Evolutionary conservation across 2,797 vertebrate species (phyloP).

Genomic region (Hoplostethus mediterraneus): DNA sequence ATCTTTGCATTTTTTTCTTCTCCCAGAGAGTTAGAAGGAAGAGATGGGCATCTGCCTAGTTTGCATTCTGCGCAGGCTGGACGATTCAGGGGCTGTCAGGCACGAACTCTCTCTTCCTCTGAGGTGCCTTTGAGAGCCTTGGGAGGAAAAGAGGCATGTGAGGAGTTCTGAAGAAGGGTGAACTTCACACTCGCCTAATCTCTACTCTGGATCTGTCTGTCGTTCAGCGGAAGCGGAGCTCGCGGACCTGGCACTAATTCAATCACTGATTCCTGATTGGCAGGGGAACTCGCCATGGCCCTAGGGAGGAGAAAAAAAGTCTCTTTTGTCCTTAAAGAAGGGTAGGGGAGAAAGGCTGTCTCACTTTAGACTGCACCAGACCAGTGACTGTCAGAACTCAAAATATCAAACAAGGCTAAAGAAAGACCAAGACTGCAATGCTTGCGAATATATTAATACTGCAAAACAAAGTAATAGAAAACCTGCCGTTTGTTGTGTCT

Average conservation of each 20-base stretch:
- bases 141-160: slow-evolving; percentile 71
- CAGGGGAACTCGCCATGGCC: slow-evolving; percentile 60
- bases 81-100: slow-evolving; percentile 74
- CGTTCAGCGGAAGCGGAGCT: slow-evolving; percentile 68
- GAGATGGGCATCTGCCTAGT: slow-evolving; percentile 69
- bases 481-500: neutral
- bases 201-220: slow-evolving; percentile 74
- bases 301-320: slow-evolving; percentile 57
- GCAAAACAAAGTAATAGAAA: slow-evolving; percentile 10
- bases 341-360: slow-evolving; percentile 48
- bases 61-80: slow-evolving; percentile 75
- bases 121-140: slow-evolving; percentile 77
- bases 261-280: slow-evolving; percentile 78
- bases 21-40: slow-evolving; percentile 60
- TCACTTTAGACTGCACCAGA: slow-evolving; percentile 49
- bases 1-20: slow-evolving; percentile 38
- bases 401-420: slow-evolving; percentile 43
- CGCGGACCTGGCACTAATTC: slow-evolving; percentile 79
- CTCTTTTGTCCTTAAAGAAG: slow-evolving; percentile 70
- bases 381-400: slow-evolving; percentile 42
- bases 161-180: slow-evolving; percentile 77
- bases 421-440: slow-evolving; percentile 21
- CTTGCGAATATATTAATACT: slow-evolving; percentile 7
- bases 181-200: slow-evolving; percentile 82
- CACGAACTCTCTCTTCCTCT: slow-evolving; percentile 61